Conservation (phyloP, 2,888 invertebrate genomes). For the Incurvaria masculella region DNA sequence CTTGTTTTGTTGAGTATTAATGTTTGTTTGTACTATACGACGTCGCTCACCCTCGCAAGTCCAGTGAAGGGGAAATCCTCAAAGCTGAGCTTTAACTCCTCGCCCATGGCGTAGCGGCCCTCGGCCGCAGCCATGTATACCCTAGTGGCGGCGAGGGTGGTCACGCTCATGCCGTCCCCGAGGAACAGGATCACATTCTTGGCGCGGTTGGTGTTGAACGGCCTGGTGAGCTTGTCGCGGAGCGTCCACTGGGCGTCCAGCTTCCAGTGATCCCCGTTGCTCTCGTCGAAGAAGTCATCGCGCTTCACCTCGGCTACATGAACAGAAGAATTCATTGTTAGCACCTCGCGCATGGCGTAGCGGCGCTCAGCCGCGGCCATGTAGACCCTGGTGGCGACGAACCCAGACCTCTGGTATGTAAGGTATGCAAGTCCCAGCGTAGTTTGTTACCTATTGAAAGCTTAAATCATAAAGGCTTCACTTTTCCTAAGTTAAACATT, state of each 20-base stretch:
- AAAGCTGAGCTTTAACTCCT: constrained; percentile 67
- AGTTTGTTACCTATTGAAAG: too few species aligned
- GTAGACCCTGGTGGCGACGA: constrained; percentile 72
- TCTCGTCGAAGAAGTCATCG: too few species aligned
- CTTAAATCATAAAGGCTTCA: too few species aligned
- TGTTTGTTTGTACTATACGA: too few species aligned
- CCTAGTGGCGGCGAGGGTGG: constrained; percentile 76
- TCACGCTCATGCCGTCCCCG: constrained; percentile 86
- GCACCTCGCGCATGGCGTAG: constrained; percentile 67
- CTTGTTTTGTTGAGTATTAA: too few species aligned
- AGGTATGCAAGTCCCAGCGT: too few species aligned
- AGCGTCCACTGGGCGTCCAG: constrained; percentile 41
- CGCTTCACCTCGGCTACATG: too few species aligned
- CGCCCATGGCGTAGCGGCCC: constrained; percentile 59
- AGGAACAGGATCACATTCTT: constrained; percentile 77
- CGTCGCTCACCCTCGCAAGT: constrained; percentile 64
- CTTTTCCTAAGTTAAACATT: too few species aligned
- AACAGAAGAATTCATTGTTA: too few species aligned
- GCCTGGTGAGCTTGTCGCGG: constrained; percentile 29
- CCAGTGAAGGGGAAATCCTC: constrained; percentile 75
- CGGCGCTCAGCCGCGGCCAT: constrained; percentile 61
- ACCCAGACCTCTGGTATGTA: too few species aligned
- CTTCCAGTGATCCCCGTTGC: constrained; percentile 28
- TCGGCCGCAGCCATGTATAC: constrained; percentile 65
- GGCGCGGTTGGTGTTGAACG: constrained; percentile 32